phyloP scores from a whole-genome alignment of 2,113 vertebrate species.

The Fulica atra region DNA sequence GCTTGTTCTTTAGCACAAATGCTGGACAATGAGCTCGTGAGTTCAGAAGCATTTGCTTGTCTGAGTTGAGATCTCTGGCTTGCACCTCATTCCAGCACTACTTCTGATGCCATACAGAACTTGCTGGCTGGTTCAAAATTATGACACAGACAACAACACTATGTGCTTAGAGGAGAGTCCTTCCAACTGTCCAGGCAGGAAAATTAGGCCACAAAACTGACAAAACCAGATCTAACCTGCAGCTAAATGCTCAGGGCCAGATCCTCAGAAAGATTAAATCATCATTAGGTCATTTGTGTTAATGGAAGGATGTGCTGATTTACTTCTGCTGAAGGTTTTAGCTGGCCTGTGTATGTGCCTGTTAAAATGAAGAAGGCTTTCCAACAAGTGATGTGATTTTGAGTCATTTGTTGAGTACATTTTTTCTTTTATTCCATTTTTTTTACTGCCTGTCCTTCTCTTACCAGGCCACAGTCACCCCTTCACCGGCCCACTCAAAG shows the following conservation, averaged over 20 bases:
- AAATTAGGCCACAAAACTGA: background rate
- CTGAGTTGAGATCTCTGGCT: conserved; percentile 55
- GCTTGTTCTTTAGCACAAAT: conserved; percentile 7
- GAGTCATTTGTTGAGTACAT: conserved; percentile 41
- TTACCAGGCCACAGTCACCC: background rate
- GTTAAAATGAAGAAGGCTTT: conserved; percentile 2
- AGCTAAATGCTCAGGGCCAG: background rate
- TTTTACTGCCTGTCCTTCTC: background rate
- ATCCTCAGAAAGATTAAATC: background rate
- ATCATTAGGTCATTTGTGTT: conserved; percentile 28
- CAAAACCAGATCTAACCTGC: conserved; percentile 30
- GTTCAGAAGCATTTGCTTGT: conserved; percentile 54
- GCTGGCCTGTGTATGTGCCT: background rate
- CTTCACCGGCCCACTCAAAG: background rate
- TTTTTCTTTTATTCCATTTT: conserved; percentile 35
- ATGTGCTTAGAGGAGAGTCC: background rate
- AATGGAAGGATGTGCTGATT: conserved; percentile 42
- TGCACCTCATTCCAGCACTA: conserved; percentile 3
- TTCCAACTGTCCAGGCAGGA: conserved; percentile 14
- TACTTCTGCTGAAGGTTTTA: conserved; percentile 18
- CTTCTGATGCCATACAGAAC: conserved; percentile 31
- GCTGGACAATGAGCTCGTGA: background rate
- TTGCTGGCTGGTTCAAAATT: conserved; percentile 3
- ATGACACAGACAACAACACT: conserved; percentile 16
- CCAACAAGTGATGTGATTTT: conserved; percentile 56